Percentiles rank a stretch among this genome's conserved stretches.
phyloP scores from a whole-genome alignment of 2,113 vertebrate genomes.

The Leptocoma aspasia region DNA sequence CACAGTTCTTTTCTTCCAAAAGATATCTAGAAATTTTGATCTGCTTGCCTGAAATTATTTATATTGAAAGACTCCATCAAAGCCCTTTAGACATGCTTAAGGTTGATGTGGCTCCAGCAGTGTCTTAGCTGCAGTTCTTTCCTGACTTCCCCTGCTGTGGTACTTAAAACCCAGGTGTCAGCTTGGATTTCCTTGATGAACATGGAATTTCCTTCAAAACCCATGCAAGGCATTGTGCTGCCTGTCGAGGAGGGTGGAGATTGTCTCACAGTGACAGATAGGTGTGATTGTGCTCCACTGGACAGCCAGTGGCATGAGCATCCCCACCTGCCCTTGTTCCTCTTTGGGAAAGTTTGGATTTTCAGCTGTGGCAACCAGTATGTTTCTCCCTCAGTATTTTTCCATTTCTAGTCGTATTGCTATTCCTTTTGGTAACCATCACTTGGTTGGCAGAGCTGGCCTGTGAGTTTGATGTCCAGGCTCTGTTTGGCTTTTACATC shows the following conservation, averaged over 20 bases:
- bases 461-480: background rate
- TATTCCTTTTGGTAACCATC: background rate
- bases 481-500: background rate
- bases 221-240: background rate
- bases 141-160: background rate
- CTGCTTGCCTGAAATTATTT: background rate
- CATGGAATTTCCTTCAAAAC: background rate
- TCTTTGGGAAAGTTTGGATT: background rate
- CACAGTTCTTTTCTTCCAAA: background rate
- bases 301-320: accelerated
- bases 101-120: background rate
- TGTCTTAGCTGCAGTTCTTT: background rate
- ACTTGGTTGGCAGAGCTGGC: background rate
- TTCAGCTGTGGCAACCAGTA: background rate
- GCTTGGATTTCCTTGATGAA: background rate
- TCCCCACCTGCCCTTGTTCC: background rate
- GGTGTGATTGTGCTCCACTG: background rate
- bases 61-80: background rate
- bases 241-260: background rate
- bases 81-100: background rate
- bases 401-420: background rate
- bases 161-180: background rate
- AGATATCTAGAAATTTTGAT: background rate
- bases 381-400: background rate
- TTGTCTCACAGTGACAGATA: background rate